These are phyloP conservation scores for Solea solea DNA, from an alignment of 2,113 vertebrate species.

Conservation along the genomic window DNA sequence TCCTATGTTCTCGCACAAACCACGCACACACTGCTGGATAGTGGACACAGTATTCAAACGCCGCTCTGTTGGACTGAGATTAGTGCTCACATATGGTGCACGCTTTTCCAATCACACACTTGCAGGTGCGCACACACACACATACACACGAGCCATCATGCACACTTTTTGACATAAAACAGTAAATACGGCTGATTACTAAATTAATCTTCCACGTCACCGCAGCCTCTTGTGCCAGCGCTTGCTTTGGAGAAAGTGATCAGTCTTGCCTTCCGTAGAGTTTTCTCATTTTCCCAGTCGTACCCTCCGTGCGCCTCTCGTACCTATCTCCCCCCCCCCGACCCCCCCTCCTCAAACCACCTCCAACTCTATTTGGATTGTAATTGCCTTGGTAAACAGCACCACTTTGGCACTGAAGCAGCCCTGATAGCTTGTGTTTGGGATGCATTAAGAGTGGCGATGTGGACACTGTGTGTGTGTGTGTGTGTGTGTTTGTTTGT, in stretches of 20 bases:
- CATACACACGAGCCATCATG: conserved; percentile 13
- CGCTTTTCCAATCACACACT: conserved; percentile 53
- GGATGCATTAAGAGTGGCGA: conserved; percentile 78
- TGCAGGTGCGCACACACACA: conserved; percentile 44
- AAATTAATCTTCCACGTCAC: conserved; percentile 79
- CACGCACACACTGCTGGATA: conserved; percentile 38
- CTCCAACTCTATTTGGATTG: conserved; percentile 81
- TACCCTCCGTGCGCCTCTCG: conserved; percentile 62
- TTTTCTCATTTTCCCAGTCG: conserved; percentile 76
- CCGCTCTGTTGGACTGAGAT: conserved; percentile 70
- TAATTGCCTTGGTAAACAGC: conserved; percentile 81
- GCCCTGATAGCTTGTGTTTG: conserved; percentile 80
- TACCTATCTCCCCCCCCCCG: conserved; percentile 44
- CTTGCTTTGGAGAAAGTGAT: conserved; percentile 73
- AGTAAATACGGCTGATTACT: conserved; percentile 78
- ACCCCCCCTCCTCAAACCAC: conserved; percentile 50
- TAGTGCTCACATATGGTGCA: conserved; percentile 64
- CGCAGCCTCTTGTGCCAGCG: conserved; percentile 35
- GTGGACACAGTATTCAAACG: conserved; percentile 67
- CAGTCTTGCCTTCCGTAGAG: conserved; percentile 71
- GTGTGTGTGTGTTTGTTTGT: conserved; percentile 18
- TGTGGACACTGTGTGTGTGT: conserved; percentile 56
- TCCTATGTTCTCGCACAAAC: conserved; percentile 32
- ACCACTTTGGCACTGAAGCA: conserved; percentile 79
- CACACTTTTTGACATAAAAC: conserved; percentile 71